Evolutionary conservation across 1,140 invertebrate genomes (phyloP), one percentile per base, ranked within the genome.

Genomic region (Artemia franciscana): DNA sequence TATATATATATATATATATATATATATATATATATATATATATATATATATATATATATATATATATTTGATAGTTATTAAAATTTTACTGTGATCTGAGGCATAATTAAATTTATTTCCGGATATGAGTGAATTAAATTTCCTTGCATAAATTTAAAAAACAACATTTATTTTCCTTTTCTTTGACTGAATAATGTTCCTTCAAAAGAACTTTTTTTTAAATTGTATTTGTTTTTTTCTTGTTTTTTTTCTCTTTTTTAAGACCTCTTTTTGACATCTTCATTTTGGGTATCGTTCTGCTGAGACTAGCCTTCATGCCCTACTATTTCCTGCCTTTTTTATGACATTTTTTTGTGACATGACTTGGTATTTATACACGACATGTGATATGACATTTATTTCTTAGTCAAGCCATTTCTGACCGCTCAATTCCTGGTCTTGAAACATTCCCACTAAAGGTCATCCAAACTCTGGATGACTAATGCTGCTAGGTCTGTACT

Each of bases 401-500:
- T 63, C 56, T 9, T 60, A 63, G 62, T 56, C 62, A 63, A 63
- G 62, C 64, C 62, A 62, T 58, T 59, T 67, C 57, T 63, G 68
- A 65, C 66, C 67, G 66, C 25, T 59, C 65, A 59, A 68, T 64
- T 65, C 67, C 68, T 27, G 66, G 62, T 51, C 65, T 67, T 56
- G 67, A 69, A 58, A 60, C 66, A 30, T 69, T 68, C 60, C 69
- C 69, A 39, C 63, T 66, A 58, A 64, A 68, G 24, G 69, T 70
- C 69, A 63, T 67, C 68, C 18, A 66, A 68, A 60, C 69, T 68
- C 25, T 70, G 69, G 69, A 67, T 70, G 68, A 65, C 65, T 65
- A n/a, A n/a, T n/a, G n/a, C n/a, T n/a, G n/a, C n/a, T n/a, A n/a
- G n/a, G n/a, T n/a, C n/a, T n/a, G n/a, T n/a, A n/a, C n/a, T n/a